A percentile compares a stretch with the other conserved stretches of the same genome.
Evolutionary conservation across 2,113 vertebrate species (phyloP).

Genomic region (Platysternon megacephalum): DNA sequence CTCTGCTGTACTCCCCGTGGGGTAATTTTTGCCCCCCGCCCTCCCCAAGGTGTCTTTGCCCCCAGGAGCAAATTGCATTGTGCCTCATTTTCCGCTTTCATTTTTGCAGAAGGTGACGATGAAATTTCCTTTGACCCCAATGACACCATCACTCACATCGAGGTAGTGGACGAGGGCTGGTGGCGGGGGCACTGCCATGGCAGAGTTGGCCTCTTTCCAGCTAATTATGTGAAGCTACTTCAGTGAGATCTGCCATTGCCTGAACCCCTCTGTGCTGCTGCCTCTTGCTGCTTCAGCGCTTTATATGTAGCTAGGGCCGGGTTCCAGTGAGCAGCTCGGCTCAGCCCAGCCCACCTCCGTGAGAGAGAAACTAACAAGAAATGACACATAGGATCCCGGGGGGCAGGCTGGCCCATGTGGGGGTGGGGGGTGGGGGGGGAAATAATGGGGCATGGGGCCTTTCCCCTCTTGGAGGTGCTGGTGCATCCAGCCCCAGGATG

Average conservation of each 20-base stretch:
- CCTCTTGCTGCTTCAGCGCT: neutral
- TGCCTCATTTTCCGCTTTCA: neutral
- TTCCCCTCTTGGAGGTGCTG: neutral
- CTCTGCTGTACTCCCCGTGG: neutral
- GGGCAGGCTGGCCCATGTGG: neutral
- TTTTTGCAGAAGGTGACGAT: slow-evolving; percentile 84
- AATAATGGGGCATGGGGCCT: neutral
- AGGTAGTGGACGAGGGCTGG: slow-evolving; percentile 93
- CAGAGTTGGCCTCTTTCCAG: slow-evolving; percentile 85
- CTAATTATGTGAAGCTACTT: slow-evolving; percentile 85
- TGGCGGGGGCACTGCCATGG: slow-evolving; percentile 87
- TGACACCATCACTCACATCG: slow-evolving; percentile 88
- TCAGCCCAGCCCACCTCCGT: neutral
- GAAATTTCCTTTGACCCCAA: slow-evolving; percentile 91
- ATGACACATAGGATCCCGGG: neutral
- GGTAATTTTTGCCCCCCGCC: neutral
- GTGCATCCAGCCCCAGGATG: neutral
- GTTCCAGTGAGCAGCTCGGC: neutral
- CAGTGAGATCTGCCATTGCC: slow-evolving; percentile 54
- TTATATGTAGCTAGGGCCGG: neutral
- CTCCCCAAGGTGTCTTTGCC: neutral
- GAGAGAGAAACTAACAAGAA: neutral
- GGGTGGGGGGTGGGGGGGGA: neutral
- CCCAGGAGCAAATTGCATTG: neutral
- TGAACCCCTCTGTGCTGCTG: neutral